Evolutionary conservation across 2,113 vertebrate species (phyloP).

Genomic region (Anguilla japonica): DNA sequence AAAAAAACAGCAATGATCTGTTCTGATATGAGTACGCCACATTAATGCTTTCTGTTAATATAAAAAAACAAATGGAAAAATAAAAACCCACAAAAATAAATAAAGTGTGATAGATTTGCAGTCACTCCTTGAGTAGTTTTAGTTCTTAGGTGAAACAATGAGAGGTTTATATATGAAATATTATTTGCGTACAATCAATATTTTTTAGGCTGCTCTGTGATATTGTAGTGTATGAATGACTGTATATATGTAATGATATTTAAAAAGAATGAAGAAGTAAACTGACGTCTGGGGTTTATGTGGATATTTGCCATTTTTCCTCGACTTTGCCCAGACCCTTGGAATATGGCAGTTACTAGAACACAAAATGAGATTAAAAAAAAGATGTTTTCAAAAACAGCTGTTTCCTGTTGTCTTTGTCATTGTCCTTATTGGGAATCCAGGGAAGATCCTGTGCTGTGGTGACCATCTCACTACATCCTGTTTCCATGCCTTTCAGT

Average conservation of each 20-base stretch:
- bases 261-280: constrained; percentile 53
- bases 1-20: neutral
- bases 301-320: constrained; percentile 60
- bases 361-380: constrained; percentile 57
- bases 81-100: constrained; percentile 5
- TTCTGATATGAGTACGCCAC: constrained; percentile 28
- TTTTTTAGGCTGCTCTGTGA: constrained; percentile 63
- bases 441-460: no score
- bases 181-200: constrained; percentile 71
- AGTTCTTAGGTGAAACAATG: constrained; percentile 44
- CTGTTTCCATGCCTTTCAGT: neutral
- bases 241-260: constrained; percentile 59
- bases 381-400: constrained; percentile 55
- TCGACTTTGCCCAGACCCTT: constrained; percentile 51
- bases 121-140: constrained; percentile 31
- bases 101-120: constrained; percentile 21
- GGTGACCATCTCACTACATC: no score
- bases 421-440: no score
- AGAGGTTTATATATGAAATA: constrained; percentile 58
- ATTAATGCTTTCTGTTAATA: constrained; percentile 25
- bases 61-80: constrained; percentile 7
- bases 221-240: constrained; percentile 60
- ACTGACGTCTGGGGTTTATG: constrained; percentile 50
- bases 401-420: constrained; percentile 27
- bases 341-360: constrained; percentile 37